Evolutionary conservation across 2,113 vertebrate species (phyloP).

Genomic region (Xiphophorus maculatus): DNA sequence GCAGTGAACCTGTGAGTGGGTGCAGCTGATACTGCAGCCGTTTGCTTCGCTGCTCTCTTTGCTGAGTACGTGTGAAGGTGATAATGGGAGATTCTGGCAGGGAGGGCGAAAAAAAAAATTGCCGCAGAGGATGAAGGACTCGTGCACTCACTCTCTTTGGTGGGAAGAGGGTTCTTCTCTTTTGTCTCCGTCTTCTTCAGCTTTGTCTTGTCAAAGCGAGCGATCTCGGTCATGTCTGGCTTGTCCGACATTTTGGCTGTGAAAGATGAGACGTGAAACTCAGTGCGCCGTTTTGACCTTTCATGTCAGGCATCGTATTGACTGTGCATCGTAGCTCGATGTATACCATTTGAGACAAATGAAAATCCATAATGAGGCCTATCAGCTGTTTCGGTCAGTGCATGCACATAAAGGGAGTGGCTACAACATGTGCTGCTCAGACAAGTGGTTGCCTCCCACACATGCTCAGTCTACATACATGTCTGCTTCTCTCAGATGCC

Average conservation of each 20-base stretch:
- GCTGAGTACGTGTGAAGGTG: constrained; percentile 34
- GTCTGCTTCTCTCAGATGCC: constrained; percentile 11
- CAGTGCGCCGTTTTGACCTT: constrained; percentile 42
- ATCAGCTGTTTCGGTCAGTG: not conserved
- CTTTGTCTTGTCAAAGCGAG: constrained; percentile 90
- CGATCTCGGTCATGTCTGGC: constrained; percentile 88
- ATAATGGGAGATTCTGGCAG: constrained; percentile 48
- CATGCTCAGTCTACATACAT: constrained; percentile 22
- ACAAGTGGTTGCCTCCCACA: constrained; percentile 45
- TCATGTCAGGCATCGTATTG: constrained; percentile 7
- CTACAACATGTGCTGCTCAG: constrained; percentile 39
- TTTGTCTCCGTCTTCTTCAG: constrained; percentile 92
- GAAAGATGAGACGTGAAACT: constrained; percentile 40
- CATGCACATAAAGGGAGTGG: constrained; percentile 66
- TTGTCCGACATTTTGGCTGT: constrained; percentile 89
- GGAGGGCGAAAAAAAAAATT: not conserved
- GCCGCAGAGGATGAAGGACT: constrained; percentile 27
- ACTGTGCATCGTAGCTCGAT: not conserved
- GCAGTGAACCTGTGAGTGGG: not conserved
- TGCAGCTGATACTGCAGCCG: constrained; percentile 53
- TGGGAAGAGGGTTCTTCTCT: constrained; percentile 90
- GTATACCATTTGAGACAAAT: not conserved
- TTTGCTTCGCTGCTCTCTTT: constrained; percentile 28
- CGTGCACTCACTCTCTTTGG: constrained; percentile 88
- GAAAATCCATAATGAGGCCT: not conserved